Evolutionary conservation across 2,797 vertebrate species (phyloP), one percentile per base, ranked within the genome.

Genomic region (Tokudaia tokunoshimensis): DNA sequence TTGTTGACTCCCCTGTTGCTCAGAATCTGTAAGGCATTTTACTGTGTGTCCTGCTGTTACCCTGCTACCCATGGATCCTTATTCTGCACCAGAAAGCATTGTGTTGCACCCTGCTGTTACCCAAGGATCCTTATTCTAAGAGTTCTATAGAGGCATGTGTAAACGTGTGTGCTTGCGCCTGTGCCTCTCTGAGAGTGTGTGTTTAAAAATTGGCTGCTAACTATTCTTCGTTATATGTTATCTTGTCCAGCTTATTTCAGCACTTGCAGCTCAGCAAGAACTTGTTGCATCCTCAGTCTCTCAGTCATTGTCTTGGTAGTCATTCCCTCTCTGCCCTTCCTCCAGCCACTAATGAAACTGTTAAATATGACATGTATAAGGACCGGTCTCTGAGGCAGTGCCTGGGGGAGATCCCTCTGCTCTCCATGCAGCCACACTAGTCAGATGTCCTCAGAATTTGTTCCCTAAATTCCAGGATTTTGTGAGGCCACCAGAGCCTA

Each of bases 371-470:
- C 91, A 79, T 12, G 24, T 19, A 31, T 12, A 17, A 67, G 78
- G 57, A 83, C 50, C 52, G 70, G 20, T 57, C 86, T 96, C 83
- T 41, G 26, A 82, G 74, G 63, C 44, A 34, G 81, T 0, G 0
- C 20, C 41, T 88, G n/a, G 31, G 29, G 63, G 7, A 82, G 61
- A 11, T 65, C 22, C 44, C 0, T 81, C 52, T 82, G 57, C 59
- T 61, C 37, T 90, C 84, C 63, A n/a, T 0, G n/a, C 44, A 11
- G 8, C 14, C 9, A 13, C 17, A 22, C 61, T 44, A 8, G 72
- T 91, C 52, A 65, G 87, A 90, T 70, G 41, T 70, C n/a, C 52
- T 91, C 72, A 76, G 50, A 24, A 82, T 84, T 92, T 97, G 84
- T 72, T 92, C 52, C 19, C 44, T 94, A 9, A n/a, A 76, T 93